phyloP scores from a whole-genome alignment of 2,888 invertebrate species.

The Drosophila buzzatii region DNA sequence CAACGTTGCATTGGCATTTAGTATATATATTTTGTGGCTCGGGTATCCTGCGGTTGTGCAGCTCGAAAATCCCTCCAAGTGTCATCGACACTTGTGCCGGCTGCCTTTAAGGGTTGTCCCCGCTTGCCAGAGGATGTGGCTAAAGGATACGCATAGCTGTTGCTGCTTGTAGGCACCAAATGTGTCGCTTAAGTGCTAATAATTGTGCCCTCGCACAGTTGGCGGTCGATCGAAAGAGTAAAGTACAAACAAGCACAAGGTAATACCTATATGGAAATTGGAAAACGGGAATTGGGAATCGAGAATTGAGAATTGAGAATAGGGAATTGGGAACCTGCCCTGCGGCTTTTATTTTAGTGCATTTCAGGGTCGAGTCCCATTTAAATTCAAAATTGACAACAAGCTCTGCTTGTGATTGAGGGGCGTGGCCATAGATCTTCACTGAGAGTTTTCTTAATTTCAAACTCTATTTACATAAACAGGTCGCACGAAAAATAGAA shows the following conservation, averaged over 20 bases:
- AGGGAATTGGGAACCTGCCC: conserved; percentile 1
- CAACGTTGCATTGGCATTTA: conserved; percentile 51
- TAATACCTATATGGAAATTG: conserved; percentile 17
- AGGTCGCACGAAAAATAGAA: conserved; percentile 20
- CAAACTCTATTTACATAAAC: conserved; percentile 41
- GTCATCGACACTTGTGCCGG: conserved; percentile 80
- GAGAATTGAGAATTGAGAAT: background rate
- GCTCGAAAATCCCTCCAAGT: conserved; percentile 73
- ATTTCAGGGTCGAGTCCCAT: conserved; percentile 2
- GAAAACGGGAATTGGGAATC: conserved; percentile 1
- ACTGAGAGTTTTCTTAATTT: conserved; percentile 39
- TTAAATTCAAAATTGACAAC: conserved; percentile 6
- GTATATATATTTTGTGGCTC: conserved; percentile 30
- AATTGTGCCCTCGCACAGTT: conserved; percentile 77
- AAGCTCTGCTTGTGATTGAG: conserved; percentile 25
- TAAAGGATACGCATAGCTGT: conserved; percentile 30
- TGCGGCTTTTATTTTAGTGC: conserved; percentile 2
- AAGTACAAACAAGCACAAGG: background rate
- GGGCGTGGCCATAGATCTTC: conserved; percentile 37
- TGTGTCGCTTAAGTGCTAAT: conserved; percentile 78
- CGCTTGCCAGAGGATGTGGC: conserved; percentile 44
- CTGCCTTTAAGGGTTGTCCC: conserved; percentile 68
- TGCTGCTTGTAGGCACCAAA: conserved; percentile 56
- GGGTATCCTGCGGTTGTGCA: conserved; percentile 54
- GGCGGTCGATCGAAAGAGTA: conserved; percentile 58